A percentile compares a stretch with the other conserved stretches of the same genome.
phyloP scores from a whole-genome alignment of 2,888 invertebrate genomes.

The Eudemis profundana region DNA sequence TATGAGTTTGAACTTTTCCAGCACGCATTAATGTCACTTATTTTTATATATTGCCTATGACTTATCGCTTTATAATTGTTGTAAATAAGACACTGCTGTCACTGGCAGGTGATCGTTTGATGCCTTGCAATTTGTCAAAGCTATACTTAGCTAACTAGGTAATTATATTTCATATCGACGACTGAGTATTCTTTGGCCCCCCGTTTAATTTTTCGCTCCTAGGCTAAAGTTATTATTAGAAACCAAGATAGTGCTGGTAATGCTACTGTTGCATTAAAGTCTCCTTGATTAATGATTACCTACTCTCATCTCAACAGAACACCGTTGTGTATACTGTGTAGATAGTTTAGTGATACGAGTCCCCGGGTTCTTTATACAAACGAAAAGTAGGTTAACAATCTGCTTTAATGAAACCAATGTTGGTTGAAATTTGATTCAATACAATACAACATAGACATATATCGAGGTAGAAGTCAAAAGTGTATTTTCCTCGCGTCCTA shows the following conservation, averaged over 20 bases:
- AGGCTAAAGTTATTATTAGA: background rate
- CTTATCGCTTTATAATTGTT: constrained; percentile 40
- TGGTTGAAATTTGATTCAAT: too few relatives aligned
- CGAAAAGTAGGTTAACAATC: too few relatives aligned
- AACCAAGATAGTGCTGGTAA: background rate
- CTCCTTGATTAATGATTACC: too few relatives aligned
- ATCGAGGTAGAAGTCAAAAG: too few relatives aligned
- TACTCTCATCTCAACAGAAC: too few relatives aligned
- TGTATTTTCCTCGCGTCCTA: too few relatives aligned
- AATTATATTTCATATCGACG: constrained; percentile 24
- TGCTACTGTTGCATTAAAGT: background rate
- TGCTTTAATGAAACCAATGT: too few relatives aligned
- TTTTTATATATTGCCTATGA: constrained; percentile 19
- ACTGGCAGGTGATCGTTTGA: constrained; percentile 34
- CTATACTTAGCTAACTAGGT: constrained; percentile 26
- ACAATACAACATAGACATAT: too few relatives aligned
- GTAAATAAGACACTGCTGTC: constrained; percentile 27
- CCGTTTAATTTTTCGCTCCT: constrained; percentile 5
- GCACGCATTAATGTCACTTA: constrained; percentile 7
- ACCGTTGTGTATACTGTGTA: too few relatives aligned
- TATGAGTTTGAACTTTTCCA: constrained; percentile 13
- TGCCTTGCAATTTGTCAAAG: constrained; percentile 34
- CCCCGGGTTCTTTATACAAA: too few relatives aligned
- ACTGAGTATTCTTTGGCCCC: constrained; percentile 9
- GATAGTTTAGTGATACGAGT: too few relatives aligned